Evolutionary conservation across 2,113 vertebrate species (phyloP).

Genomic region (Odontesthes bonariensis): DNA sequence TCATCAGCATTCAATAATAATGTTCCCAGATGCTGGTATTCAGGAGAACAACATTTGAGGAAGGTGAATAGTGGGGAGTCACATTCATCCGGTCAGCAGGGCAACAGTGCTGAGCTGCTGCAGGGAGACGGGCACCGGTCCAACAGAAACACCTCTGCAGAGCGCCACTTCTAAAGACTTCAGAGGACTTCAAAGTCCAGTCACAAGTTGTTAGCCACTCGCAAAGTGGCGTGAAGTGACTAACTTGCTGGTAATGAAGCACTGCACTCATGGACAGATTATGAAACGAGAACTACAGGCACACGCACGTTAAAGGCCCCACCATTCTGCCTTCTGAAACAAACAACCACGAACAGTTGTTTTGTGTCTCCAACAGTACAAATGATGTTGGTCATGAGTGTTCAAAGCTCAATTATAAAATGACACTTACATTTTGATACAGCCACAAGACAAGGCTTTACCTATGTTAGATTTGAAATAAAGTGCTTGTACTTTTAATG

Average conservation of each 20-base stretch:
- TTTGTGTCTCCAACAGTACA: no score
- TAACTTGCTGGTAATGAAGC: neutral
- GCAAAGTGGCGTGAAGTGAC: neutral
- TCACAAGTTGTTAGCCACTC: neutral
- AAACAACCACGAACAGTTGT: no score
- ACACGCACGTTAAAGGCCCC: no score
- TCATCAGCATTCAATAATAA: neutral
- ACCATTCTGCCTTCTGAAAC: neutral
- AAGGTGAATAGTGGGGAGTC: slow-evolving; percentile 1
- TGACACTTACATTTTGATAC: slow-evolving; percentile 88
- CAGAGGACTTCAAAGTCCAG: slow-evolving; percentile 38
- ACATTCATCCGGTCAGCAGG: slow-evolving; percentile 33
- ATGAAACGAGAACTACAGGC: neutral
- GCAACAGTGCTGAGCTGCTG: neutral
- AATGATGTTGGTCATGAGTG: no score
- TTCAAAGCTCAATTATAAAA: no score
- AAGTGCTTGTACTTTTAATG: slow-evolving; percentile 73
- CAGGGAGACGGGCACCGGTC: slow-evolving; percentile 12
- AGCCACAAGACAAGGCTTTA: slow-evolving; percentile 93
- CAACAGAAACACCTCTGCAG: slow-evolving; percentile 32
- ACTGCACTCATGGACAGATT: neutral
- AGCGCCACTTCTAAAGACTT: slow-evolving; percentile 26
- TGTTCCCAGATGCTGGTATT: neutral
- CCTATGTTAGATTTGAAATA: slow-evolving; percentile 94
- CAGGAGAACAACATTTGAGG: neutral